Evolutionary conservation across 2,113 vertebrate genomes (phyloP), one percentile per base, ranked within the genome.

Genomic region (Paratilapia polleni): DNA sequence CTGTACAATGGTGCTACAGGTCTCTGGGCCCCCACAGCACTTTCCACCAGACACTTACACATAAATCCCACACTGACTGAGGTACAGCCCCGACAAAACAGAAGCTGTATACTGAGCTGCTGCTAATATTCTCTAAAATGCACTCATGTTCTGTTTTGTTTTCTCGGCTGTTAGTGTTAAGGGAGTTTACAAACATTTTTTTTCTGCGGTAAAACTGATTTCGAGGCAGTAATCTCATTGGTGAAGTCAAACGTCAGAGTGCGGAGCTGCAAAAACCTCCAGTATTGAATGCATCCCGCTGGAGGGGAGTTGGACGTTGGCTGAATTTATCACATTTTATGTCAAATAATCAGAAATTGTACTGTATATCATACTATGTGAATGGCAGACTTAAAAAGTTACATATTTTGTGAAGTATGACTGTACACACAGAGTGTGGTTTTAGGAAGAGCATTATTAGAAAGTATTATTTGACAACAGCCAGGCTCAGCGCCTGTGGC

Each of bases 1-100:
- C 92, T 92, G 88, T 58, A 88, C 84, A 78, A 85, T 19, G 24
- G 90, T 73, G 85, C 88, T 81, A 77, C 90, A 90, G 92, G 87
- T 88, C 89, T 92, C 90, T 62, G 77, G 80, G 82, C 81, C 80
- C 79, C 88, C 79, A 58, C 82, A 76, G 81, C 86, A 85, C 88
- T 91, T 81, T 89, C 87, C 87, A 84, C 80, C 85, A 81, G 88
- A 81, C 82, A 80, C 89, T 91, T 83, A 31, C 68, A 81, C 84
- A 77, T 26, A 90, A 87, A 92, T 89, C 83, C 80, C 78, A 87
- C 92, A 83, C 66, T 6, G 61, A 90, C 85, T 91, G 49, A 70
- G 77, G 59, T 75, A 78, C 88, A 86, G 70, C 84, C 82, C 63
- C 17, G 2, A 86, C 82, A 80, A 84, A 88, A 84, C 81, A 78